Base-by-base conservation (phyloP, 2,113 vertebrate species). In the Poeciliopsis turrubarensis region DNA sequence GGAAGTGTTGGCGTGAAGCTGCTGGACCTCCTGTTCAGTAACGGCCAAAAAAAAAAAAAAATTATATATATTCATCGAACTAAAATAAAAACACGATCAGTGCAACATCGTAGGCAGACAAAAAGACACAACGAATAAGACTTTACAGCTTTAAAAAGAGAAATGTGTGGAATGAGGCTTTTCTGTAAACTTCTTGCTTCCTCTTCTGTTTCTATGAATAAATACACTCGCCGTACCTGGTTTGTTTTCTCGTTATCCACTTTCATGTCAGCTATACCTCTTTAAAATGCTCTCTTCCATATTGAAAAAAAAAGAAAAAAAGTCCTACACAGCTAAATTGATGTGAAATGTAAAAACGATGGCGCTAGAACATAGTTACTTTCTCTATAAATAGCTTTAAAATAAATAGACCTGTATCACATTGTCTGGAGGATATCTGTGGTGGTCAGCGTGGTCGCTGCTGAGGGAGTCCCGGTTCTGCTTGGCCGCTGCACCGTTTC, bases 31-130 rank as follows among this genome's bases (percentile, higher is more conserved):
- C 82, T 89, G 93, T 80, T 92, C 85, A 92, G 89, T 92, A 92
- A 93, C 92, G 90, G 94, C 81, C 93, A 89, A 93, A 39, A 22
- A 54, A 54, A 17, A 17, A 70, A 51, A 72, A 65, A 57, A 66
- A 19, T 22, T 3, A 57, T 54, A 54, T 54, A 51, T 51, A 54
- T 19, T 51, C 6, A 51, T 51, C 6, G 6, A 57, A 57, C 25
- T 25, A 0, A 89, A 68, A 75, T 77, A 88, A 91, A 37, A 3
- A 89, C 3, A 77, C 0, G 44, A 96, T 97, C 96, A 97, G 96
- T 97, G 96, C 96, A 95, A 95, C 90, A 92, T 89, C 85, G 92
- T 91, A 91, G 94, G 91, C 86, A 92, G 94, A 87, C 86, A 90
- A 93, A 83, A 47, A 87, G 68, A 86, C 32, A 72, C 67, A 75